Conservation (phyloP, 2,797 vertebrate genomes). For the Salmo trutta region DNA sequence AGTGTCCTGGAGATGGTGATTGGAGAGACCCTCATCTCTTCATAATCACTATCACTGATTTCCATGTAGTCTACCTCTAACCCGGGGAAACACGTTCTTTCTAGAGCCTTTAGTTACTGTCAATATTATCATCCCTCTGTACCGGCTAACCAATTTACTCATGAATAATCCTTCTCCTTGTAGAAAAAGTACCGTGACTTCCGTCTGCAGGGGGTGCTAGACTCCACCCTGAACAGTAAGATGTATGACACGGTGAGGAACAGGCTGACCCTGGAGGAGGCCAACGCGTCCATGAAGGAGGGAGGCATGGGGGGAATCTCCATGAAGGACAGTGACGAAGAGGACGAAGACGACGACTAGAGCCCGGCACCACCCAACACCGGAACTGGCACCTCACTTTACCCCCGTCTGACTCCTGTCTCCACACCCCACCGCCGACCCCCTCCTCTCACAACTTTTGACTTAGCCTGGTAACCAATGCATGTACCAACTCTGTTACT, state of each 20-base stretch:
- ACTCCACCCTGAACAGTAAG: conserved; percentile 98
- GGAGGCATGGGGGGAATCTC: conserved; percentile 97
- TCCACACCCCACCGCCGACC: conserved; percentile 17
- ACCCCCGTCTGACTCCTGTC: neutral
- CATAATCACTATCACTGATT: neutral
- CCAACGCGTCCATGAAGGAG: conserved; percentile 93
- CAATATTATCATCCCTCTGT: neutral
- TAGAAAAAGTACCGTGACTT: conserved; percentile 99
- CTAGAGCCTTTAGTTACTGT: neutral
- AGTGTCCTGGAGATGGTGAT: neutral
- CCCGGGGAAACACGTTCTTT: neutral
- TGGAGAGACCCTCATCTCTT: neutral
- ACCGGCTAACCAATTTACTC: neutral
- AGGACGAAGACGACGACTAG: conserved; percentile 96
- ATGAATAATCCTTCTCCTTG: conserved; percentile 4
- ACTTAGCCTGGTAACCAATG: conserved; percentile 91
- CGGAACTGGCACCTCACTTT: conserved; percentile 42
- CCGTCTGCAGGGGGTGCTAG: conserved; percentile 97
- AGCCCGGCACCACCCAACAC: conserved; percentile 23
- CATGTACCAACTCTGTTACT: conserved; percentile 97
- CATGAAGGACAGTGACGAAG: conserved; percentile 99
- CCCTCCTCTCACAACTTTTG: conserved; percentile 69
- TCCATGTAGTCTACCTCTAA: neutral
- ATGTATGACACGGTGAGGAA: conserved; percentile 97
- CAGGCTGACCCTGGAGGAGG: conserved; percentile 94